Evolutionary conservation across 2,113 vertebrate genomes (phyloP).

Genomic region (Reinhardtius hippoglossoides): DNA sequence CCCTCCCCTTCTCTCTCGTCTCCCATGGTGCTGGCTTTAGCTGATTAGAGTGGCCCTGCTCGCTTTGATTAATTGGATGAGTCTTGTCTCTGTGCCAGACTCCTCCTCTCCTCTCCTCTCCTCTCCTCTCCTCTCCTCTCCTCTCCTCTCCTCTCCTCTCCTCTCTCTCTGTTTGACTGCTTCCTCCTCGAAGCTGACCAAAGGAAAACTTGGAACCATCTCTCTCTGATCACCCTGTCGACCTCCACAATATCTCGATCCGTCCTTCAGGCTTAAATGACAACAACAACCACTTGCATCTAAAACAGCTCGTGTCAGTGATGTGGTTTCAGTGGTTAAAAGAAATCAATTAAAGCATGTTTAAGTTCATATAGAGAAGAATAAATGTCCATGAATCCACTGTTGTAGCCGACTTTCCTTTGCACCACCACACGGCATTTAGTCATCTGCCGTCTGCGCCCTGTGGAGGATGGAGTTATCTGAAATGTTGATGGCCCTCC

Average conservation of each 20-base stretch:
- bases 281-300: conserved; percentile 32
- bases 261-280: conserved; percentile 55
- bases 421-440: not conserved
- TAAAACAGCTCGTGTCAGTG: not conserved
- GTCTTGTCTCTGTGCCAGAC: conserved; percentile 61
- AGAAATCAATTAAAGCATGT: too few species aligned
- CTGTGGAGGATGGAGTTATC: conserved; percentile 29
- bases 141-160: not conserved
- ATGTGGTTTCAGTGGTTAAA: too few species aligned
- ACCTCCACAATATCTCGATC: conserved; percentile 43
- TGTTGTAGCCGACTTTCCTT: not conserved
- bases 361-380: too few species aligned
- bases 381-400: too few species aligned
- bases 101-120: conserved; percentile 1
- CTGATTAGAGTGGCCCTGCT: conserved; percentile 72
- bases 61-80: conserved; percentile 74
- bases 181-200: not conserved
- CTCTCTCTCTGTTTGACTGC: not conserved
- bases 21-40: conserved; percentile 39
- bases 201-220: conserved; percentile 18
- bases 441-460: conserved; percentile 24
- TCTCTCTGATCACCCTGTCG: conserved; percentile 11
- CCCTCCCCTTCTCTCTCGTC: conserved; percentile 14
- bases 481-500: conserved; percentile 26
- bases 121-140: conserved; percentile 3